Evolutionary conservation across 2,888 invertebrate genomes (phyloP).

Genomic region (Tipula confusa): DNA sequence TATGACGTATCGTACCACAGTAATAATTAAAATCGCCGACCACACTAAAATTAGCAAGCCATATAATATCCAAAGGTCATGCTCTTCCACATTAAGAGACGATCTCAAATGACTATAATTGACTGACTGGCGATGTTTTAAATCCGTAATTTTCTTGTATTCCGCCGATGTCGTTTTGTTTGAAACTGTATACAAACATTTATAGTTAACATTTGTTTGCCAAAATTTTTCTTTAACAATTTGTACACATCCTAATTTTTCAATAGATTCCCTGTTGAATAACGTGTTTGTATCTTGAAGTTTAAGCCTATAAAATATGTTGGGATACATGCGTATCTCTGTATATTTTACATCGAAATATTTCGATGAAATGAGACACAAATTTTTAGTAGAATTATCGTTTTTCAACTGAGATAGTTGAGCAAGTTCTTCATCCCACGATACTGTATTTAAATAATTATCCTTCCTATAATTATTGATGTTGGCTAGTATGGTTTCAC

Average conservation of each 20-base stretch:
- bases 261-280: not conserved
- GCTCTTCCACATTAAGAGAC: not conserved
- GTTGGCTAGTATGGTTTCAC: not conserved
- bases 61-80: not conserved
- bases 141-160: not conserved
- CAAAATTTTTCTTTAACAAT: not conserved
- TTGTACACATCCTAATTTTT: not conserved
- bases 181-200: not conserved
- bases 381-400: not conserved
- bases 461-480: not conserved
- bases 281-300: not conserved
- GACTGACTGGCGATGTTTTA: not conserved
- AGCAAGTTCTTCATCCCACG: not conserved
- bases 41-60: not conserved
- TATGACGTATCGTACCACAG: not conserved
- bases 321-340: not conserved
- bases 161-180: not conserved
- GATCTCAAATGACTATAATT: not conserved
- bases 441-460: not conserved
- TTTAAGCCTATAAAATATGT: too few species aligned
- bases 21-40: not conserved
- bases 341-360: not conserved
- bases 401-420: not conserved
- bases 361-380: not conserved
- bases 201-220: not conserved